These are phyloP conservation scores for Vanessa atalanta DNA, from an alignment of 1,140 invertebrate species.

Conservation along the genomic window DNA sequence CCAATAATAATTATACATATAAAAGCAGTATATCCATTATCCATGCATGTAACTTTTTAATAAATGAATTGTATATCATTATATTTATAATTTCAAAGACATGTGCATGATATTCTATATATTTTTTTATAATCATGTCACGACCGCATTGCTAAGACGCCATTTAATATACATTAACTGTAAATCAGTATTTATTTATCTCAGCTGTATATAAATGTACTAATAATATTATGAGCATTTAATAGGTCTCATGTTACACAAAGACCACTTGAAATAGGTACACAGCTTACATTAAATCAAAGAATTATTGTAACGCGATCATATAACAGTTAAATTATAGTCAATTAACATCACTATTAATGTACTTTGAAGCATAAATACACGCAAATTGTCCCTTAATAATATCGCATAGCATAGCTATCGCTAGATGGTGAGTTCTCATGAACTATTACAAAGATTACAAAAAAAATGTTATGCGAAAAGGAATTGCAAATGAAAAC, in stretches of 20 bases:
- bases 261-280: neutral
- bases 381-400: too few species aligned
- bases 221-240: slow-evolving; percentile 25
- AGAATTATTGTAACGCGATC: too few species aligned
- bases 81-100: slow-evolving; percentile 23
- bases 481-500: too few species aligned
- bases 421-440: too few species aligned
- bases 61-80: slow-evolving; percentile 21
- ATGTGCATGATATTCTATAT: slow-evolving; percentile 27
- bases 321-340: too few species aligned
- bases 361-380: too few species aligned
- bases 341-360: too few species aligned
- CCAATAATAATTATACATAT: too few species aligned
- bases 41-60: neutral
- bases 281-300: too few species aligned
- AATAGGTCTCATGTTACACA: slow-evolving; percentile 10
- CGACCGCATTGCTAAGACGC: slow-evolving; percentile 33
- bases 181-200: slow-evolving; percentile 29
- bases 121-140: slow-evolving; percentile 37
- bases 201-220: slow-evolving; percentile 28
- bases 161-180: slow-evolving; percentile 38
- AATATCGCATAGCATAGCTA: too few species aligned
- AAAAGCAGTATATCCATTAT: too few species aligned
- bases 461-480: too few species aligned
- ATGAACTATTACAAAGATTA: neutral